phyloP scores from a whole-genome alignment of 2,113 vertebrate genomes.

The Cynocephalus volans region DNA sequence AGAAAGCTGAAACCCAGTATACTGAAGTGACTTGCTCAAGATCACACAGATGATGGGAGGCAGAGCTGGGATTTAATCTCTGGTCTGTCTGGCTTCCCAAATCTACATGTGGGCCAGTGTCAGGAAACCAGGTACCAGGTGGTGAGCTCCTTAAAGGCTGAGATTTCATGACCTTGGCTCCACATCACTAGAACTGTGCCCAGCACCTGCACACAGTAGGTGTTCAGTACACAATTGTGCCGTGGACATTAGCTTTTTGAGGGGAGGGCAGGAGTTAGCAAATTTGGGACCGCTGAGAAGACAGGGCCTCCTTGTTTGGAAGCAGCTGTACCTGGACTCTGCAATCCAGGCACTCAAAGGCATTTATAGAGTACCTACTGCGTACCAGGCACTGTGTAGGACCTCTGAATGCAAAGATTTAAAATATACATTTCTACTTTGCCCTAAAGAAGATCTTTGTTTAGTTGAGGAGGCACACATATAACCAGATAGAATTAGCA shows the following conservation, averaged over 20 bases:
- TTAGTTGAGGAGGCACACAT: background rate
- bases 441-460: slow-evolving; percentile 68
- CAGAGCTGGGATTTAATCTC: background rate
- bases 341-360: background rate
- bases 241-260: background rate
- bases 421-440: slow-evolving; percentile 5
- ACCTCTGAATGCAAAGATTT: slow-evolving; percentile 12
- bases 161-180: background rate
- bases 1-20: background rate
- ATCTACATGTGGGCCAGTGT: background rate
- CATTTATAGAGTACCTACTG: background rate
- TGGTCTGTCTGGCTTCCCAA: background rate
- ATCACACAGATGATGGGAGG: background rate
- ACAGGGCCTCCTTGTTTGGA: background rate
- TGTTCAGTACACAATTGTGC: background rate
- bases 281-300: background rate
- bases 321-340: background rate
- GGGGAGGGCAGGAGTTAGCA: background rate
- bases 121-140: background rate
- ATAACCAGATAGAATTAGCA: background rate
- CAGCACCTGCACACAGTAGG: background rate
- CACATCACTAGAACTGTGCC: background rate
- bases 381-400: background rate
- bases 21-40: background rate
- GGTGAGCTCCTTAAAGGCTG: background rate